Evolutionary conservation across 2,113 vertebrate species (phyloP), one percentile per base, ranked within the genome.

Genomic region (Ornithorhynchus anatinus): DNA sequence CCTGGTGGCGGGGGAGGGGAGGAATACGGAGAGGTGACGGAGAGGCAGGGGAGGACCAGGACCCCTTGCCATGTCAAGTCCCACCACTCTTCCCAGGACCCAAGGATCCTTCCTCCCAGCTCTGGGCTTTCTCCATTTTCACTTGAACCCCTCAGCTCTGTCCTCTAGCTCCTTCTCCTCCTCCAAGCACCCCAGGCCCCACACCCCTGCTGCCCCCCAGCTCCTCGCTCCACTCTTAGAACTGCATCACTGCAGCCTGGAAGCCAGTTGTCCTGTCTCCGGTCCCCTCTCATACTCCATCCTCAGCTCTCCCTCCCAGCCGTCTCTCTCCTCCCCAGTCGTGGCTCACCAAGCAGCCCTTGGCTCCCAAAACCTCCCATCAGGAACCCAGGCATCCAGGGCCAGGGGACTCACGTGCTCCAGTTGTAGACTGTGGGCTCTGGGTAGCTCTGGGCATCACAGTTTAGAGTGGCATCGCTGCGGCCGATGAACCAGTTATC

Each of bases 401-500:
- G 14, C 37, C 32, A 25, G 23, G 4, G 72, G 60, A 95, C 95
- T 95, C 85, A 96, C 95, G 89, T 89, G 83, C 86, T 94, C 95
- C 96, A 97, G 15, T 11, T 61, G 40, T 93, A 87, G 0, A 65
- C 60, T 0, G 56, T 56, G 2, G 95, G 92, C 4, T 69, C 3
- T 0, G 96, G 96, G 68, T 97, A 97, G 43, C 91, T 95, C 1
- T 43, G 80, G 6, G 89, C 94, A 0, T 90, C 76, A 69, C 96
- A 97, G 69, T 40, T 91, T 61, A 97, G 88, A 6, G 37, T 37
- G 20, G 87, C 94, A n/a, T 94, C 95, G 1, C 83, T 92, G 4
- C 95, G 95, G 33, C 93, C 94, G 0, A 95, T 13, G 56, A 95
- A 96, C 96, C 96, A 97, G 80, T 97, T 97, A 72, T 94, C 89